These are phyloP conservation scores for Piaya cayana DNA, from an alignment of 2,113 vertebrate species.

Conservation along the genomic window DNA sequence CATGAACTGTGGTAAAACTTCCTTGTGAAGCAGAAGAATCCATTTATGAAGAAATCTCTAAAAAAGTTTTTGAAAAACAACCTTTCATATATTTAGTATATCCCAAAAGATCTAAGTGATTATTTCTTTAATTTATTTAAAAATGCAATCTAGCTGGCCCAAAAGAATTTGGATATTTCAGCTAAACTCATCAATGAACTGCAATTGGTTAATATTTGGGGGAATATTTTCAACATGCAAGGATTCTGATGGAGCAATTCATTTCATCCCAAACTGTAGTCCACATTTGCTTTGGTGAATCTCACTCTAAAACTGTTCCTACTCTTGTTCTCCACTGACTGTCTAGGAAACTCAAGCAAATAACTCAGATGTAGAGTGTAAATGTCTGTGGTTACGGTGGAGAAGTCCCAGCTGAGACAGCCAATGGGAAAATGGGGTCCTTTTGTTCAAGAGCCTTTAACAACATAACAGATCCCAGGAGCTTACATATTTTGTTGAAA, in stretches of 20 bases:
- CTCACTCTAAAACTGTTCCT: not conserved
- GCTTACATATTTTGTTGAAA: not conserved
- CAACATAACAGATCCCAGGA: not conserved
- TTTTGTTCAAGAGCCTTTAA: not conserved
- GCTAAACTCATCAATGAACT: not conserved
- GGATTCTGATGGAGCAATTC: not conserved
- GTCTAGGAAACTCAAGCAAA: not conserved
- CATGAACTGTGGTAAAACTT: not conserved
- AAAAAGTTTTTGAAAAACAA: not conserved
- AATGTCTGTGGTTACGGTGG: not conserved
- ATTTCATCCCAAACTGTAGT: not conserved
- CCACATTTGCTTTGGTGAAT: not conserved
- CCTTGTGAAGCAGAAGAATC: fast-evolving
- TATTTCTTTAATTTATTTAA: not conserved
- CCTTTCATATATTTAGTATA: not conserved
- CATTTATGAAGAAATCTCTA: not conserved
- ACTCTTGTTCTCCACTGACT: not conserved
- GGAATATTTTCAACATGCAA: not conserved
- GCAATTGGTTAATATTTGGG: not conserved
- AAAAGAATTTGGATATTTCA: not conserved
- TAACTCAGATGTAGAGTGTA: not conserved
- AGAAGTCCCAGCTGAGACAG: not conserved
- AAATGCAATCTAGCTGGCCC: not conserved
- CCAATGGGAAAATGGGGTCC: not conserved
- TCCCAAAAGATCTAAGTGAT: not conserved